Conservation (phyloP, 2,113 vertebrate species). For the Sinocyclocheilus grahami region DNA sequence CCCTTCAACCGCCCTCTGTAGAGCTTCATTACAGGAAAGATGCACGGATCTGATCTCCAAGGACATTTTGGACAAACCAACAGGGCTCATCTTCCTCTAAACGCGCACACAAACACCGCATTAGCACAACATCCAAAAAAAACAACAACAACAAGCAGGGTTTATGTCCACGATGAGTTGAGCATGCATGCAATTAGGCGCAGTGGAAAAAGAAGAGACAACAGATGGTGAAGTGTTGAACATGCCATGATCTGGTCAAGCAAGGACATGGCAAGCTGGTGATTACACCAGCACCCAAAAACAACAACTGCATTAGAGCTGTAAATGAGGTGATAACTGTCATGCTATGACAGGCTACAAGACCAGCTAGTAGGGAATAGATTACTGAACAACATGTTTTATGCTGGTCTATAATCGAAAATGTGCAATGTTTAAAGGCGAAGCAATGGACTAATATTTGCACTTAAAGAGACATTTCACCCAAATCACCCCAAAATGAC, state of each 20-base stretch:
- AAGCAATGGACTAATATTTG: neutral
- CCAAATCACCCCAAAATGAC: neutral
- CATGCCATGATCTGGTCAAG: slow-evolving; percentile 23
- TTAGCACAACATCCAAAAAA: slow-evolving; percentile 57
- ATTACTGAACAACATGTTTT: slow-evolving; percentile 11
- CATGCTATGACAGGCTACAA: neutral
- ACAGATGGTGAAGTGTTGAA: slow-evolving; percentile 26
- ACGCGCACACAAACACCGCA: slow-evolving; percentile 51
- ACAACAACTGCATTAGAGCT: slow-evolving; percentile 33
- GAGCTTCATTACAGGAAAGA: slow-evolving; percentile 71
- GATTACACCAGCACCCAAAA: slow-evolving; percentile 33
- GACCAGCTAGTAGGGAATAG: neutral
- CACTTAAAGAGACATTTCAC: neutral
- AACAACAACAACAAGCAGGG: slow-evolving; percentile 44
- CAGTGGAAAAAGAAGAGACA: slow-evolving; percentile 5
- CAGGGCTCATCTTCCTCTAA: slow-evolving; percentile 33
- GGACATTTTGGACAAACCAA: slow-evolving; percentile 67
- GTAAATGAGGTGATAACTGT: slow-evolving; percentile 29
- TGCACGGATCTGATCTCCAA: slow-evolving; percentile 69
- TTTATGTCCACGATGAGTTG: slow-evolving; percentile 30
- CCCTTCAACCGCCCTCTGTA: slow-evolving; percentile 45
- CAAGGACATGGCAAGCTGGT: slow-evolving; percentile 27
- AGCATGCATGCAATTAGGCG: slow-evolving; percentile 45
- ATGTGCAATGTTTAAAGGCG: neutral
- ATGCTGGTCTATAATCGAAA: neutral